Evolutionary conservation across 37 sponge, comb jelly and placozoan species (phyloP), one percentile per base, ranked within the genome.

Genomic region (Cladorhizidae sp.): DNA sequence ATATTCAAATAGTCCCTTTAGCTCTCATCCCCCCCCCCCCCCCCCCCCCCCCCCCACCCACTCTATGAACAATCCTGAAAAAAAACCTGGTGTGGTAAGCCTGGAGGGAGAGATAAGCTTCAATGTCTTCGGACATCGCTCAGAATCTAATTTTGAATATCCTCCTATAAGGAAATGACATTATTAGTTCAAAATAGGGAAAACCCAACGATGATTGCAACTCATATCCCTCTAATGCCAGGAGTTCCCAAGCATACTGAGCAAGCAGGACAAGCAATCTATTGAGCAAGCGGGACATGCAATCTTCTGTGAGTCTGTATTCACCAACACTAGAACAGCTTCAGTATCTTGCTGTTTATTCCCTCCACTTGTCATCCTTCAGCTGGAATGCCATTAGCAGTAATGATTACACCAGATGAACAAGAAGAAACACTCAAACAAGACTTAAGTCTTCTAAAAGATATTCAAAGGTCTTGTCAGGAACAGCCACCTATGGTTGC

Each of bases 371-470:
- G 37, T 8, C 37, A 20, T 17, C 57, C 75, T 17, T 35, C 39
- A 28, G 75, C 59, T 33, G 75, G 59, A 57, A 15, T 75, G 20
- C 75, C 75, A 25, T 38, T 75, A 11, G 75, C 20, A 32, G 40
- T 75, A 57, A 29, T 75, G 17, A 33, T 75, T 6, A 75, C 75
- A 23, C 57, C 59, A 21, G 75, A 57, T 75, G 75, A 75, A 57
- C 51, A 73, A 36, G 75, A 57, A 57, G 59, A 75, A 35, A 55
- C 59, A 32, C 11, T 75, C 11, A 7, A 20, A 37, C 20, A 31
- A 29, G 75, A 39, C 2, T 23, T 75, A 50, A 55, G 21, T 9
- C 23, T 12, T 2, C 39, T 75, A 57, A 38, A 6, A 28, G 55
- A 20, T 54, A 54, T 54, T 54, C 17, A 54, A 20, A 54, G 17